Base-by-base conservation (phyloP, 2,113 vertebrate genomes). In the Macrotus californicus region DNA sequence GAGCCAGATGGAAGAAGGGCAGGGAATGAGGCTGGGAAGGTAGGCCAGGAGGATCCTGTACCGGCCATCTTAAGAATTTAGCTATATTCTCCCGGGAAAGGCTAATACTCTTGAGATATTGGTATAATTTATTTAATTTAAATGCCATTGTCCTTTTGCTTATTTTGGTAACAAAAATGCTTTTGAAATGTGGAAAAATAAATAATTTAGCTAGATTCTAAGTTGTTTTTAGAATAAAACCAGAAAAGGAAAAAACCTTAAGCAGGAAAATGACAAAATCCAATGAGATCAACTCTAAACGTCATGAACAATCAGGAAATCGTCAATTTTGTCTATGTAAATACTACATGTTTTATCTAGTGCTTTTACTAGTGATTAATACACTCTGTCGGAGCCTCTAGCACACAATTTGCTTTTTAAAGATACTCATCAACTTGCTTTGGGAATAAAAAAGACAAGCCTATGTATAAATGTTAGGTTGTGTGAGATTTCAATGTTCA, bases 81-180 rank as follows among this genome's bases (percentile, higher is more conserved):
- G 22, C 29, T 64, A 26, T 64, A 64, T 64, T 31, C 26, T 89
- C 92, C 92, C 8, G 3, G 70, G 67, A 34, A 91, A 69, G 66
- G 36, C 89, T 3, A 56, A 56, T 87, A 75, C 73, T 96, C 96
- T 96, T 95, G 46, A 97, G 97, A 97, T 95, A 50, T 96, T 84
- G 97, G 97, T 95, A 54, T 98, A 98, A 98, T 97, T 98, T 98
- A 98, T 98, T 98, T 98, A 98, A 98, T 98, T 98, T 98, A 98
- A 98, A 94, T 11, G 59, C 48, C 86, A 0, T 97, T 96, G 81
- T 96, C 88, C 52, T 97, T 97, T 97, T 96, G 88, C 95, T 96
- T 83, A 79, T 98, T 98, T 98, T 98, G 89, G 94, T 98, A 98
- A 98, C 98, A 98, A 98, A 98, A 98, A 89, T 94, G 95, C 29